A percentile compares a stretch with the other conserved stretches of the same genome.
These are phyloP conservation scores for Rhynchonycteris naso DNA, from an alignment of 2,797 vertebrate species.

Conservation along the genomic window DNA sequence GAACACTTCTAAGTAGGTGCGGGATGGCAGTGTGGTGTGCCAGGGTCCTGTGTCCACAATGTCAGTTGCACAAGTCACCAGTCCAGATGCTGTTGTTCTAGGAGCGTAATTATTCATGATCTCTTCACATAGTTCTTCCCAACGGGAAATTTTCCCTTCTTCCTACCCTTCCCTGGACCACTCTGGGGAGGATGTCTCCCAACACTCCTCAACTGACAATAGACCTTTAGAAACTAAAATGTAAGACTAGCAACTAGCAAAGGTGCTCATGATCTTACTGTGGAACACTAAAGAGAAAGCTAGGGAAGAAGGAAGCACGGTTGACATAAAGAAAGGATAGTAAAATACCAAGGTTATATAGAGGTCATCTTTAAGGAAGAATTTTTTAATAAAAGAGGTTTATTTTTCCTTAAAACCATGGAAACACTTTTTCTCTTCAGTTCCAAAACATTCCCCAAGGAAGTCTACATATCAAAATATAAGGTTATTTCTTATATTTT, in stretches of 20 bases:
- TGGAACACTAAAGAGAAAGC: constrained; percentile 64
- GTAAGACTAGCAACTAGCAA: constrained; percentile 71
- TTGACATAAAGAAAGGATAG: constrained; percentile 57
- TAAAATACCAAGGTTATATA: constrained; percentile 30
- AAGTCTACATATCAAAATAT: constrained; percentile 60
- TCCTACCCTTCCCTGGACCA: not conserved
- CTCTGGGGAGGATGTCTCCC: constrained; percentile 1
- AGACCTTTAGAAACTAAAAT: constrained; percentile 73
- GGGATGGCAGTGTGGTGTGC: not conserved
- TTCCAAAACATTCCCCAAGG: constrained; percentile 69
- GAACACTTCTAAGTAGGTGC: not conserved
- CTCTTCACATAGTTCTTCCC: not conserved
- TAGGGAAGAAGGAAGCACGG: constrained; percentile 23
- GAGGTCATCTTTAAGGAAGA: constrained; percentile 66
- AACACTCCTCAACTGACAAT: constrained; percentile 53
- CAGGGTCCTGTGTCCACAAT: not conserved
- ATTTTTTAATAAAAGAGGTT: not conserved
- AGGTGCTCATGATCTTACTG: constrained; percentile 8
- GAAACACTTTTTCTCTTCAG: constrained; percentile 60
- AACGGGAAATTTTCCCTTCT: not conserved
- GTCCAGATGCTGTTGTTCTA: not conserved
- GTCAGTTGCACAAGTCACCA: not conserved
- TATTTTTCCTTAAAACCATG: constrained; percentile 36
- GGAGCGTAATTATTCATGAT: not conserved
- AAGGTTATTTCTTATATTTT: constrained; percentile 53